Evolutionary conservation across 1,140 invertebrate genomes (phyloP).

Genomic region (Brachionus sp.): DNA sequence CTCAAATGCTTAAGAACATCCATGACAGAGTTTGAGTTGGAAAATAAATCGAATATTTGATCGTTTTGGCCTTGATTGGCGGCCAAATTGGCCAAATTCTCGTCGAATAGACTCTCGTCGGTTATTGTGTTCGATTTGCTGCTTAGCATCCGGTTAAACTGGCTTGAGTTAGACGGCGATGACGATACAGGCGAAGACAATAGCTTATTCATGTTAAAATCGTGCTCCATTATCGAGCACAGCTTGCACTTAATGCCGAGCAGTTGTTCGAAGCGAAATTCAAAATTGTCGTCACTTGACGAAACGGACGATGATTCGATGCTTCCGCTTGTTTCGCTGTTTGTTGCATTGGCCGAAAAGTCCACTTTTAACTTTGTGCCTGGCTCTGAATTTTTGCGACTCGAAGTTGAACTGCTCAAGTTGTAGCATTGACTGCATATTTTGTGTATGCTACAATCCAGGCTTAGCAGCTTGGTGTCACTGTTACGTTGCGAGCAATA

Average conservation of each 20-base stretch:
- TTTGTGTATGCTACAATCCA: conserved; percentile 25
- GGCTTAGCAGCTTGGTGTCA: neutral
- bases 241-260: conserved; percentile 5
- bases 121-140: conserved; percentile 26
- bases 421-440: neutral
- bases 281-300: conserved; percentile 27
- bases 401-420: neutral
- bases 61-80: neutral
- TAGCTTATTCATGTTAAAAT: neutral
- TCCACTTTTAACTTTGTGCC: neutral
- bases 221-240: neutral
- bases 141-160: neutral
- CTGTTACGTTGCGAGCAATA: neutral
- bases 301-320: conserved; percentile 39
- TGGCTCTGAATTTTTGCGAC: conserved; percentile 34
- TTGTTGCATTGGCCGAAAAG: neutral
- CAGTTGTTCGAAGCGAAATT: conserved; percentile 15
- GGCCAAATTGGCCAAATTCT: neutral
- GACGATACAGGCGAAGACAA: conserved; percentile 7
- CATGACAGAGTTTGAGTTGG: conserved; percentile 24
- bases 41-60: conserved; percentile 19
- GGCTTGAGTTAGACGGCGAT: neutral
- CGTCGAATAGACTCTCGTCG: neutral
- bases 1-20: conserved; percentile 34
- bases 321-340: conserved; percentile 8